These are phyloP conservation scores for Venustoraphidia nigricollis DNA, from an alignment of 2,888 invertebrate genomes.

Conservation along the genomic window DNA sequence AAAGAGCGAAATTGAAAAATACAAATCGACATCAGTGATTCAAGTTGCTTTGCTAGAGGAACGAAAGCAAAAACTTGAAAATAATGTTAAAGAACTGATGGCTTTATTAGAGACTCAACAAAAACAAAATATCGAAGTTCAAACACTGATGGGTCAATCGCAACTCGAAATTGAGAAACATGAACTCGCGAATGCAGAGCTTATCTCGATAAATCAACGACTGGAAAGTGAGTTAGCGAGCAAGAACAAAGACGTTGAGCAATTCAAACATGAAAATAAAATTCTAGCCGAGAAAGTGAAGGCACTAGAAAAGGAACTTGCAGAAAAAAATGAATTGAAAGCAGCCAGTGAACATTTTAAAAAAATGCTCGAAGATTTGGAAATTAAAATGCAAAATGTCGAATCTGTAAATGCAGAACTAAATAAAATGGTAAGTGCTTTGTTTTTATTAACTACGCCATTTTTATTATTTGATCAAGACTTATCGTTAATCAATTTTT, in stretches of 20 bases:
- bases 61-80: not conserved
- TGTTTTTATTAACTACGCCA: no score
- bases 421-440: no score
- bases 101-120: slow-evolving; percentile 8
- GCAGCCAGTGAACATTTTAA: no score
- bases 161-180: slow-evolving; percentile 7
- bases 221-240: slow-evolving; percentile 8
- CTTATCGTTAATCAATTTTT: no score
- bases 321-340: slow-evolving; percentile 14
- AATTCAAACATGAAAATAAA: slow-evolving; percentile 14
- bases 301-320: slow-evolving; percentile 18
- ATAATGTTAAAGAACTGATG: slow-evolving; percentile 9
- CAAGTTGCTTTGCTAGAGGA: not conserved
- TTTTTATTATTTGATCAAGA: no score
- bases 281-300: slow-evolving; percentile 18
- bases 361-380: slow-evolving; percentile 13
- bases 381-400: no score
- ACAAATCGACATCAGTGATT: not conserved
- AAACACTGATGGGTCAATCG: slow-evolving; percentile 4
- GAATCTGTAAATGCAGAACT: no score
- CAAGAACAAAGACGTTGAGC: slow-evolving; percentile 15
- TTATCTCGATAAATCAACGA: slow-evolving; percentile 6
- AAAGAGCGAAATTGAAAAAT: slow-evolving; percentile 16
- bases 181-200: slow-evolving; percentile 7
- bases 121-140: slow-evolving; percentile 7